Conservation (phyloP, 2,888 invertebrate genomes). For the Drosophila diplacantha region DNA sequence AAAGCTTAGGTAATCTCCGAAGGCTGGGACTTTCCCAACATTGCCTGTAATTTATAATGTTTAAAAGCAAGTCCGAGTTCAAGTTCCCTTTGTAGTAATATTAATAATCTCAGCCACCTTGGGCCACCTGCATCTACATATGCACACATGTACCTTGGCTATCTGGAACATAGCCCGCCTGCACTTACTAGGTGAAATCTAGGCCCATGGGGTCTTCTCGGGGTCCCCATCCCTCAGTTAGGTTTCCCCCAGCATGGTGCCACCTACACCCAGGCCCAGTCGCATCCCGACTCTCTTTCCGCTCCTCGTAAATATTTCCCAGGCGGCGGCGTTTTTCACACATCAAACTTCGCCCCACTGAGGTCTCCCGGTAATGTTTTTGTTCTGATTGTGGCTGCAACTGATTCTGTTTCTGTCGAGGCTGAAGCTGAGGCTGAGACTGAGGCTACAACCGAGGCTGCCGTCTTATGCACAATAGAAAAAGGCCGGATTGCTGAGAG, state of each 20-base stretch:
- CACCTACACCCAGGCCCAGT: slow-evolving; percentile 18
- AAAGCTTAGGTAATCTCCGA: not conserved
- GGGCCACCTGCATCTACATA: slow-evolving; percentile 1
- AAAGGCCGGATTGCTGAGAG: slow-evolving; percentile 12
- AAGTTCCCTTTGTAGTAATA: slow-evolving; percentile 11
- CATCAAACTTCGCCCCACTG: slow-evolving; percentile 48
- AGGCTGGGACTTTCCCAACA: not conserved
- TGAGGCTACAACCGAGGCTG: too few relatives aligned
- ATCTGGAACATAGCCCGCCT: slow-evolving; percentile 21
- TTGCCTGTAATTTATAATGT: not conserved
- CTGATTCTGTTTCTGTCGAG: slow-evolving; percentile 15
- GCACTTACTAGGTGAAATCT: slow-evolving; percentile 30
- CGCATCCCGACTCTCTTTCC: slow-evolving; percentile 13
- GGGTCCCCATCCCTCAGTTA: slow-evolving; percentile 1
- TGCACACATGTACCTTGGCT: slow-evolving; percentile 1
- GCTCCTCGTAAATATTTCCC: slow-evolving; percentile 46
- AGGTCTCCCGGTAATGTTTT: slow-evolving; percentile 47
- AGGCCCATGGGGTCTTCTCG: slow-evolving; percentile 23
- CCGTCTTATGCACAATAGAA: slow-evolving; percentile 25
- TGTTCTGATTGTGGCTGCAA: slow-evolving; percentile 54
- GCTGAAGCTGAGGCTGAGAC: not conserved
- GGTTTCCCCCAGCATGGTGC: slow-evolving; percentile 31
- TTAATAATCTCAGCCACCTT: slow-evolving; percentile 17
- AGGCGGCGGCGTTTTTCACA: slow-evolving; percentile 64
- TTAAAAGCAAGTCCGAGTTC: slow-evolving; percentile 1